Base-by-base conservation (phyloP, 2,888 invertebrate species). In the Drosophila koepferae region DNA sequence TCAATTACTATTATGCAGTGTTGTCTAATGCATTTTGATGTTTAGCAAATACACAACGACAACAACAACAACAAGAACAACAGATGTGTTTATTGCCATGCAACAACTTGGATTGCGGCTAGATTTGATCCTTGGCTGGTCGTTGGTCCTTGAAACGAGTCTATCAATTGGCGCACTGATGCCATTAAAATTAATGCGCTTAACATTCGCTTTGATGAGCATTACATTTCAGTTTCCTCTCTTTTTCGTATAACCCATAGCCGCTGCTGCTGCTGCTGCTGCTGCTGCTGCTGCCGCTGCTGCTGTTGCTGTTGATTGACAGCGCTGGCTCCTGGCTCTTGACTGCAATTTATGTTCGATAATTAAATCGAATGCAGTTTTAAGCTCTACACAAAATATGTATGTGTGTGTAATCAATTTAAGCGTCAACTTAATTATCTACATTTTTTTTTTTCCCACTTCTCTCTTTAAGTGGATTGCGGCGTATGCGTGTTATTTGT, bases 291-390 rank as follows among this genome's bases (percentile, higher is more conserved):
- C n/a, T n/a, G n/a, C n/a, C n/a, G n/a, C n/a, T n/a, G n/a, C n/a
- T n/a, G n/a, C n/a, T n/a, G n/a, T n/a, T 43, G 61, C 43, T 18
- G 62, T 43, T 69, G 81, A 75, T 65, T 82, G 69, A 69, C 65
- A 60, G 65, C 64, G 34, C 56, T 59, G 53, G 68, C 62, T 65
- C 31, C 16, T 53, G 74, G 38, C 64, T 61, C 63, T 20, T 54
- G 71, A 66, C 69, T 53, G 74, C 74, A 83, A 87, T 87, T 87
- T 90, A 90, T 90, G 82, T 60, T 81, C 69, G 73, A 89, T 88
- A 86, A 90, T 86, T 90, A 90, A 86, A 83, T 90, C 63, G 84
- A 90, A 86, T 90, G 83, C 89, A 81, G 64, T 90, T 90, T 86
- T 90, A 89, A 86, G 90, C 84, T 74, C 81, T 59, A 81, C 86